These are phyloP conservation scores for Lasioglossum figueresi DNA, from an alignment of 2,888 invertebrate genomes.

Conservation along the genomic window DNA sequence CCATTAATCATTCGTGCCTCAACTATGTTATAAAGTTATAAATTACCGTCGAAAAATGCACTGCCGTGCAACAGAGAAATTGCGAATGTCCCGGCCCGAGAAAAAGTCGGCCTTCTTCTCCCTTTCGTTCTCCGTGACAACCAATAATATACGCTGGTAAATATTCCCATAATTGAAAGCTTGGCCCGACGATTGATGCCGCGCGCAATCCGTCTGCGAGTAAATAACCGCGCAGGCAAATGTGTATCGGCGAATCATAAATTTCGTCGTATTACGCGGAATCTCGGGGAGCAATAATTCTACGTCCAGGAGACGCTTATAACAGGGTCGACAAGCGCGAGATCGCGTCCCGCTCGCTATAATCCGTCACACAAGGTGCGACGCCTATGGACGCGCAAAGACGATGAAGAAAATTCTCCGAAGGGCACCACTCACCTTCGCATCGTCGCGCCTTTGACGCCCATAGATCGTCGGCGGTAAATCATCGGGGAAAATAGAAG, in stretches of 20 bases:
- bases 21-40: constrained; percentile 58
- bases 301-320: constrained; percentile 27
- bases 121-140: constrained; percentile 13
- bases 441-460: not conserved
- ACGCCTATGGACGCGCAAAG: not conserved
- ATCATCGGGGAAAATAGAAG: not conserved
- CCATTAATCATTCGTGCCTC: constrained; percentile 45
- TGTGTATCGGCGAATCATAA: constrained; percentile 56
- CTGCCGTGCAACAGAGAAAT: constrained; percentile 2
- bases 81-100: not conserved
- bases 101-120: constrained; percentile 12
- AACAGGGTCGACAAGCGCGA: not conserved
- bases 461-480: not conserved
- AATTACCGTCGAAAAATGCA: constrained; percentile 37
- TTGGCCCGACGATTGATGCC: constrained; percentile 46
- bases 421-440: not conserved
- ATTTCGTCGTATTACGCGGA: constrained; percentile 39
- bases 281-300: constrained; percentile 48
- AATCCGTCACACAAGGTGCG: constrained; percentile 11
- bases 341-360: not conserved
- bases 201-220: constrained; percentile 1
- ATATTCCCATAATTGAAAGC: constrained; percentile 57
- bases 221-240: constrained; percentile 38
- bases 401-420: not conserved
- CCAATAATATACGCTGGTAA: constrained; percentile 50